These are phyloP conservation scores for Delichon dasypus DNA, from an alignment of 2,797 vertebrate genomes.

Conservation along the genomic window DNA sequence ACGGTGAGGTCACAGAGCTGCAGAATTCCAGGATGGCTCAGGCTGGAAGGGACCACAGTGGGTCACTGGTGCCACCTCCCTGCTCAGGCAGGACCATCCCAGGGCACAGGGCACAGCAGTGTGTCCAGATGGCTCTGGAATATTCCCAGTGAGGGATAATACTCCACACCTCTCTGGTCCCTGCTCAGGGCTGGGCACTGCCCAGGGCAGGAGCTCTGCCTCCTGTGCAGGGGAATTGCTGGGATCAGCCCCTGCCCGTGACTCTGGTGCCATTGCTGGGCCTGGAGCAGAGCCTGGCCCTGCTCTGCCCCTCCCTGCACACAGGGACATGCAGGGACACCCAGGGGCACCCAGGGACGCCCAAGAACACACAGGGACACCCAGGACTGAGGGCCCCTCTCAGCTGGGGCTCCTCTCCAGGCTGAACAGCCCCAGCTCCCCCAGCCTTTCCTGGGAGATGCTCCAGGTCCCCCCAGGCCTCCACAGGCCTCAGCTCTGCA, in stretches of 20 bases:
- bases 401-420: not conserved
- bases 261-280: not conserved
- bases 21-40: not conserved
- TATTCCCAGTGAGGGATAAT: not conserved
- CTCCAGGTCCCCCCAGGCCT: not conserved
- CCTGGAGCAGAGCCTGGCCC: not conserved
- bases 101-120: not conserved
- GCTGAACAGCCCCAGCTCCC: not conserved
- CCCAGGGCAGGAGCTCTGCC: not conserved
- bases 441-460: not conserved
- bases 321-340: not conserved
- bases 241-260: rapidly evolving
- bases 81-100: not conserved
- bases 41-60: not conserved
- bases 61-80: too few relatives aligned
- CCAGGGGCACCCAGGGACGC: too few relatives aligned
- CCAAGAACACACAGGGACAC: too few relatives aligned
- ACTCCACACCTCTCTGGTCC: rapidly evolving
- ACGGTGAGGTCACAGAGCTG: not conserved
- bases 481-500: rapidly evolving
- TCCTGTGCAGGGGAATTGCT: too few relatives aligned
- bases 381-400: not conserved
- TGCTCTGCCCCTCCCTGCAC: not conserved
- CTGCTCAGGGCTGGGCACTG: not conserved
- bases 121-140: rapidly evolving